Percentiles rank a stretch among this genome's conserved stretches.
These are phyloP conservation scores for Lates japonicus DNA, from an alignment of 2,797 vertebrate genomes.

Conservation along the genomic window DNA sequence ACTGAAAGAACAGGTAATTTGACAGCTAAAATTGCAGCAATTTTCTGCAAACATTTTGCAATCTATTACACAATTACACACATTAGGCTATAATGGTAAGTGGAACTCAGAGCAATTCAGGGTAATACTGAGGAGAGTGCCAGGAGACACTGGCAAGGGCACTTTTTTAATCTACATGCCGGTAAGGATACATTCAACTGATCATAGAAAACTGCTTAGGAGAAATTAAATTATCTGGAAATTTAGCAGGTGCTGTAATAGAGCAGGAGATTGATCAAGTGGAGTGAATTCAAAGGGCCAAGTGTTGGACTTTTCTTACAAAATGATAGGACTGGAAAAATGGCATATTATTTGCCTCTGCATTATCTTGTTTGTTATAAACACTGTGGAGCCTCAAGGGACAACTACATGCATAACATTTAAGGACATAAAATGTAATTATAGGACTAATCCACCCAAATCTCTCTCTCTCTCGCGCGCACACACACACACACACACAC, in stretches of 20 bases:
- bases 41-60: conserved; percentile 73
- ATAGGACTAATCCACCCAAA: neutral
- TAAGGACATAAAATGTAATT: neutral
- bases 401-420: neutral
- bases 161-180: conserved; percentile 12
- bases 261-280: neutral
- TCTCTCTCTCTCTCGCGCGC: too few relatives aligned
- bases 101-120: conserved; percentile 44
- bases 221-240: neutral
- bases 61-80: conserved; percentile 64
- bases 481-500: neutral
- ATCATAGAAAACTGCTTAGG: conserved; percentile 20
- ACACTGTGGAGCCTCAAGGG: neutral
- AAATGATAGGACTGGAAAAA: neutral
- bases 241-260: neutral
- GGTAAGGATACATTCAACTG: conserved; percentile 7
- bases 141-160: neutral
- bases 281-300: neutral
- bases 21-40: conserved; percentile 65
- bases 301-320: neutral
- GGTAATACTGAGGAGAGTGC: neutral
- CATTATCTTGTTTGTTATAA: neutral
- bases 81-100: conserved; percentile 44
- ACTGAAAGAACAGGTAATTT: conserved; percentile 64
- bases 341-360: neutral